Conservation (phyloP, 2,888 invertebrate genomes). For the Keiferia lycopersicella region DNA sequence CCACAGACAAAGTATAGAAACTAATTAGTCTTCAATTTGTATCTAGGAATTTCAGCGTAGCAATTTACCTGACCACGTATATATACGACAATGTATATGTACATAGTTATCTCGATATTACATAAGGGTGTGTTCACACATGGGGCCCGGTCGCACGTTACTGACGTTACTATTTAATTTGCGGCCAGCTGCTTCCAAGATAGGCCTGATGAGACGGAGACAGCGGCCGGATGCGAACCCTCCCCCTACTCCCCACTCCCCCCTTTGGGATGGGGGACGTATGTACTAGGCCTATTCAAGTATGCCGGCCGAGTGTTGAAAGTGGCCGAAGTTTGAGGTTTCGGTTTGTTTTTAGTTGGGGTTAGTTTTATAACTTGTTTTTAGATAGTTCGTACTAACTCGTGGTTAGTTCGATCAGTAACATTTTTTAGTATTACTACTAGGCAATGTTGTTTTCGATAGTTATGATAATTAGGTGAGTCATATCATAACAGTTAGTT, state of each 20-base stretch:
- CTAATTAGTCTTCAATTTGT: slow-evolving; percentile 15
- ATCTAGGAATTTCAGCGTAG: slow-evolving; percentile 7
- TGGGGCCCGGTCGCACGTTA: slow-evolving; percentile 50
- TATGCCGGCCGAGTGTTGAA: slow-evolving; percentile 47
- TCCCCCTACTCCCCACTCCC: slow-evolving; percentile 41
- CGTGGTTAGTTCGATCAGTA: not conserved
- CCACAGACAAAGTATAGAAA: not conserved
- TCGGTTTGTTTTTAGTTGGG: slow-evolving; percentile 17
- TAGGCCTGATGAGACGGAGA: slow-evolving; percentile 77
- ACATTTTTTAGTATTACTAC: too few species aligned
- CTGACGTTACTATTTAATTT: slow-evolving; percentile 76
- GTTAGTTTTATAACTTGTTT: slow-evolving; percentile 16
- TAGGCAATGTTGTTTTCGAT: too few species aligned
- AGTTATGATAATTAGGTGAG: too few species aligned
- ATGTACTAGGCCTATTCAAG: slow-evolving; percentile 66
- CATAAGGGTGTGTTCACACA: slow-evolving; percentile 30
- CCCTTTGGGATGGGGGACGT: slow-evolving; percentile 38
- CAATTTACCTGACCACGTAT: slow-evolving; percentile 11
- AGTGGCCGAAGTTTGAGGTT: slow-evolving; percentile 17
- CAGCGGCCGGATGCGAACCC: slow-evolving; percentile 68
- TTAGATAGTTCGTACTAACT: not conserved
- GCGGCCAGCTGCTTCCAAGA: slow-evolving; percentile 69
- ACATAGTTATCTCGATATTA: slow-evolving; percentile 3
- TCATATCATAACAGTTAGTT: too few species aligned
- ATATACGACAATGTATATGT: not conserved